These are phyloP conservation scores for Cataglyphis hispanica DNA, from an alignment of 1,140 invertebrate species.

Conservation along the genomic window DNA sequence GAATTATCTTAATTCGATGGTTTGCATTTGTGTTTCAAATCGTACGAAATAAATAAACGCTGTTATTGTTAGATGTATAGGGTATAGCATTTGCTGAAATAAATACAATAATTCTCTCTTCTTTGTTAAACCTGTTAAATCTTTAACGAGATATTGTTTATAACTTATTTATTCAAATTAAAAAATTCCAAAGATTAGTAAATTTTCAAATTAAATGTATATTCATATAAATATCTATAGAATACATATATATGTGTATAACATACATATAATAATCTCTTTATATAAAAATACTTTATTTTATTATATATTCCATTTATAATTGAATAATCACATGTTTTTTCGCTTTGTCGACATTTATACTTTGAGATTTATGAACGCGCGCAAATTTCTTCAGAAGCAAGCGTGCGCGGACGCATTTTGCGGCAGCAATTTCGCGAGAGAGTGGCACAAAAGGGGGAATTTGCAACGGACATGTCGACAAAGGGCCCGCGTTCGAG, in stretches of 20 bases:
- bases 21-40: neutral
- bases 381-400: slow-evolving; percentile 45
- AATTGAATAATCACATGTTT: neutral
- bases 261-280: neutral
- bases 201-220: slow-evolving; percentile 8
- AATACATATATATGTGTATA: neutral
- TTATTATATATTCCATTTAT: slow-evolving; percentile 3
- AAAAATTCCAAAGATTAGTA: neutral
- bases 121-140: neutral
- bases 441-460: slow-evolving; percentile 22
- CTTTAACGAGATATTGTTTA: neutral
- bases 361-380: slow-evolving; percentile 29
- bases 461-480: slow-evolving; percentile 54
- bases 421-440: slow-evolving; percentile 10
- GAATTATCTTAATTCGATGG: slow-evolving; percentile 50
- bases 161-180: slow-evolving; percentile 23
- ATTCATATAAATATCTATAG: no score
- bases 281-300: neutral
- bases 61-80: neutral
- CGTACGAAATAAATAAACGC: neutral
- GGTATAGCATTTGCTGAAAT: neutral
- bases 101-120: slow-evolving; percentile 6
- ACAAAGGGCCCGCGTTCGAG: slow-evolving; percentile 34
- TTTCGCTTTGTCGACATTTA: neutral
- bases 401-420: neutral